Evolutionary conservation across 92 coral and sea anemone species (phyloP), one percentile per base, ranked within the genome.

Genomic region (Pocillopora grandis): DNA sequence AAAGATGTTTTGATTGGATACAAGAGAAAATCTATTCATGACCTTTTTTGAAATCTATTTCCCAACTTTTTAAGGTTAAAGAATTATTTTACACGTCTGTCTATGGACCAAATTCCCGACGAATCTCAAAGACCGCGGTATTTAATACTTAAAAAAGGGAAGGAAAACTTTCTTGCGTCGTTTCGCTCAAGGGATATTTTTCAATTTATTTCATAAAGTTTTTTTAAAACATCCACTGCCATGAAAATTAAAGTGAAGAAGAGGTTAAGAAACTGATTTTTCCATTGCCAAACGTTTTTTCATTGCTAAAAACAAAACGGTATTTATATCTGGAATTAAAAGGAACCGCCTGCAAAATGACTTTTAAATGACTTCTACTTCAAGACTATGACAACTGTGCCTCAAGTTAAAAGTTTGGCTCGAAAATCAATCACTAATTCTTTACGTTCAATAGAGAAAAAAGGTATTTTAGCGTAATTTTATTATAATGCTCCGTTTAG

Each of bases 291-390:
- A 77, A 68, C 76, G 67, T 14, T 16, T 52, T 84, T 84, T 57
- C 21, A 31, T 14, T 27, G 76, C 58, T 55, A 23, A 52, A 76
- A 84, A 76, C 19, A 58, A 66, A 58, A 56, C 18, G 64, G 14
- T 69, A 75, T 75, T 12, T 59, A 59, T 42, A 49, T 61, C 17
- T 35, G 71, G 21, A 27, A 59, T 60, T 82, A 71, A 75, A 84
- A 65, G 68, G 20, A 23, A 7, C 63, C 88, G 83, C 57, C 82
- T 42, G 18, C 68, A 77, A 76, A 84, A 84, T 84, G 88, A 84
- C 88, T 84, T 84, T 84, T 84, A 76, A 76, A 84, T 77, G 88
- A 84, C 88, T 84, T 84, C 83, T 84, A 66, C 59, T 52, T 36
- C 57, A 56, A 16, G 1, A 9, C 63, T 10, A 65, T 55, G 74